Percentiles rank a stretch among this genome's conserved stretches.
These are phyloP conservation scores for Stichodactyla mertensii DNA, from an alignment of 64 coral and sea anemone genomes.

Conservation along the genomic window DNA sequence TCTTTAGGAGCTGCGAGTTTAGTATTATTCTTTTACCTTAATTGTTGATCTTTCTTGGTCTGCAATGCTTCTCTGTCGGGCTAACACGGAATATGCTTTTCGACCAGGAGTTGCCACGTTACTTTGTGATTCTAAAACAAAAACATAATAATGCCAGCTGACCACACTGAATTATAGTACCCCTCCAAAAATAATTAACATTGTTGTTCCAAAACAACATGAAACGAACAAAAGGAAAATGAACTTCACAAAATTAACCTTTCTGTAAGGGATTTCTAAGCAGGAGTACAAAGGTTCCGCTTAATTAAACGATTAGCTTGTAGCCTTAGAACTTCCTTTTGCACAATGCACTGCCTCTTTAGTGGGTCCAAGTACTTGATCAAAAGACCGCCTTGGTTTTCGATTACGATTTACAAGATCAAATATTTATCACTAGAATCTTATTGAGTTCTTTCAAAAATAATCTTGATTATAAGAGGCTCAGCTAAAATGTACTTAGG, in stretches of 20 bases:
- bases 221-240: not conserved
- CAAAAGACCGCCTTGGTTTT: not conserved
- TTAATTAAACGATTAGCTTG: not conserved
- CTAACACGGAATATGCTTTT: too few species aligned
- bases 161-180: not conserved
- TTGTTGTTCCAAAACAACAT: not conserved
- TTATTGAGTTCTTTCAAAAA: not conserved
- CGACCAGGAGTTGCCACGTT: too few species aligned
- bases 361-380: not conserved
- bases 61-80: too few species aligned
- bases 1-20: too few species aligned
- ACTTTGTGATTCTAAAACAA: too few species aligned
- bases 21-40: too few species aligned
- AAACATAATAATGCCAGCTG: not conserved
- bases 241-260: not conserved
- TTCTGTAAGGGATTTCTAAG: not conserved
- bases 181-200: not conserved
- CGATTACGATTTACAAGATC: not conserved
- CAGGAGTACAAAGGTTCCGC: not conserved
- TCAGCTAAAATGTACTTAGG: not conserved
- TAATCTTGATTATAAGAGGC: not conserved
- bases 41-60: too few species aligned
- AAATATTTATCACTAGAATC: not conserved
- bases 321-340: not conserved
- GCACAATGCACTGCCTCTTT: not conserved